These are phyloP conservation scores for Lucilia sericata DNA, from an alignment of 1,140 invertebrate genomes.

Conservation along the genomic window DNA sequence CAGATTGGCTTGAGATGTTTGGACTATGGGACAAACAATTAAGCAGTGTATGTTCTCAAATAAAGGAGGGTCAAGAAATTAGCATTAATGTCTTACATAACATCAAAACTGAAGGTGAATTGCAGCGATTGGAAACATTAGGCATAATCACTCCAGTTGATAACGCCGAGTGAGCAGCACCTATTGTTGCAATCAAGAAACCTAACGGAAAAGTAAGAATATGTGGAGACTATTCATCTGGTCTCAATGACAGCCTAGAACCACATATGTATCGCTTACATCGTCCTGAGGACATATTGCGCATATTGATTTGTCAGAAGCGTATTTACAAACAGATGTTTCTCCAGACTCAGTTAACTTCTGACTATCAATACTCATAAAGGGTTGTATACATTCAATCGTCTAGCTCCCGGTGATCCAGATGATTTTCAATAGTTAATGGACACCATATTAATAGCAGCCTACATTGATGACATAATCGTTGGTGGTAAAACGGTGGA, in stretches of 20 bases:
- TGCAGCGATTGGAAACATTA: slow-evolving; percentile 19
- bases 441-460: slow-evolving; percentile 7
- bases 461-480: slow-evolving; percentile 42
- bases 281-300: too few species aligned
- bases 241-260: too few species aligned
- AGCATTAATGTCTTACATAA: too few species aligned
- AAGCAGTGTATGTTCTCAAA: too few species aligned
- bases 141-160: slow-evolving; percentile 49
- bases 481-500: slow-evolving; percentile 3
- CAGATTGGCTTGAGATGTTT: not conserved
- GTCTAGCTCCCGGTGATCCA: slow-evolving; percentile 33
- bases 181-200: slow-evolving; percentile 65
- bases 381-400: slow-evolving; percentile 42
- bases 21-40: not conserved
- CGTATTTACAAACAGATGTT: too few species aligned
- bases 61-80: too few species aligned
- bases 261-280: too few species aligned
- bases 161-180: slow-evolving; percentile 64
- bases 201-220: slow-evolving; percentile 55
- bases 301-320: too few species aligned
- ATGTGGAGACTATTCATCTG: slow-evolving; percentile 54
- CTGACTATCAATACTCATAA: slow-evolving; percentile 45
- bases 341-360: slow-evolving; percentile 30
- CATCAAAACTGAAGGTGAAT: slow-evolving; percentile 30
- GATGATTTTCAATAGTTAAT: slow-evolving; percentile 37